These are phyloP conservation scores for Hormaphis cornu DNA, from an alignment of 1,140 invertebrate genomes.

Conservation along the genomic window DNA sequence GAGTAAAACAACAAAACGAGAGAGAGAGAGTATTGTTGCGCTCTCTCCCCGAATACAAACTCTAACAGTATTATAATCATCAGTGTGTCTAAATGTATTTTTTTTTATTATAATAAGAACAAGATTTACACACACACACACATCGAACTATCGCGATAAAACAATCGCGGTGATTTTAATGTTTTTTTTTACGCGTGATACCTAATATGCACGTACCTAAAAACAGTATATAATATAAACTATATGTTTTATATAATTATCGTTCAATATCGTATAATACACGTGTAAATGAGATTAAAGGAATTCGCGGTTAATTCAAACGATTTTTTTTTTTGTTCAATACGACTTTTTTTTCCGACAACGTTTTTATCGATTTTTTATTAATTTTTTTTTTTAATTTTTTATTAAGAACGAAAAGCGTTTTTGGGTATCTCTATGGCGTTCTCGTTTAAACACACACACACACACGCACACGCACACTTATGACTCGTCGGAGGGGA, in stretches of 20 bases:
- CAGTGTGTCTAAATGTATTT: too few relatives aligned
- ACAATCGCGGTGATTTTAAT: too few relatives aligned
- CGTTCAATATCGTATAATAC: too few relatives aligned
- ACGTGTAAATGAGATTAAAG: constrained; percentile 31
- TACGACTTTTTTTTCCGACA: not conserved
- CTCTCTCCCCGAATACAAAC: constrained; percentile 20
- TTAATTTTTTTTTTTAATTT: not conserved
- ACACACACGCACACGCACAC: not conserved
- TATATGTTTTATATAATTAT: too few relatives aligned
- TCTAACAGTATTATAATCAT: not conserved
- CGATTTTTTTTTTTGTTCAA: not conserved
- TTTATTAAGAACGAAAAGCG: constrained; percentile 10
- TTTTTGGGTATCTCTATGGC: not conserved
- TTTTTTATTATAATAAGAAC: too few relatives aligned
- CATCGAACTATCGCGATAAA: too few relatives aligned
- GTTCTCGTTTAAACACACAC: not conserved
- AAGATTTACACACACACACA: too few relatives aligned
- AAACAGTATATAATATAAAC: constrained; percentile 8
- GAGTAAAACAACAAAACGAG: not conserved
- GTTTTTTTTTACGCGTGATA: too few relatives aligned
- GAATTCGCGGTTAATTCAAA: constrained; percentile 2
- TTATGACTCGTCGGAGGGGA: too few relatives aligned
- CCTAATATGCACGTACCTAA: constrained; percentile 19
- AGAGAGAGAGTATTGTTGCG: constrained; percentile 6
- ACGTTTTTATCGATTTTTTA: not conserved